phyloP scores from a whole-genome alignment of 2,888 invertebrate species.

The Dryadula phaetusa region DNA sequence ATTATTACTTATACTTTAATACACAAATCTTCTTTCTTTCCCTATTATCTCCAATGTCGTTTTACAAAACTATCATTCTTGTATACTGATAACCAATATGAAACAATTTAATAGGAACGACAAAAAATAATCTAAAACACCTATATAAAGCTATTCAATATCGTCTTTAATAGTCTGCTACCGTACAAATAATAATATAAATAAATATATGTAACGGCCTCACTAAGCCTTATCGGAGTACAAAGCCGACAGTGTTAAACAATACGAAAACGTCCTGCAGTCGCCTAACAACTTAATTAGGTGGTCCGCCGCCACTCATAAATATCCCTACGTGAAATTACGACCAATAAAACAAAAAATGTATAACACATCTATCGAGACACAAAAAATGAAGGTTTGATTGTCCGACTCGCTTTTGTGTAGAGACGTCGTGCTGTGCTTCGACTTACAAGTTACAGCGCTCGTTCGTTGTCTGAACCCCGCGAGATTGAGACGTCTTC shows the following conservation, averaged over 20 bases:
- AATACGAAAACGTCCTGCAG: constrained; percentile 70
- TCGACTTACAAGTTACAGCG: constrained; percentile 49
- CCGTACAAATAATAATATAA: constrained; percentile 63
- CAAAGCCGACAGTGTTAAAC: constrained; percentile 73
- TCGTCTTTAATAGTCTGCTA: constrained; percentile 58
- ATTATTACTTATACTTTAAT: constrained; percentile 14
- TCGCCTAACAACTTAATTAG: constrained; percentile 83
- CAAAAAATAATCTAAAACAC: constrained; percentile 18
- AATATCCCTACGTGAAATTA: constrained; percentile 83
- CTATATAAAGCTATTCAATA: constrained; percentile 32
- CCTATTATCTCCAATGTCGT: background rate
- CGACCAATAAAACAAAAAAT: constrained; percentile 83
- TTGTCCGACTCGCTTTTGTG: constrained; percentile 79
- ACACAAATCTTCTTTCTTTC: background rate
- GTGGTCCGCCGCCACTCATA: constrained; percentile 80
- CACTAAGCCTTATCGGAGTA: constrained; percentile 70
- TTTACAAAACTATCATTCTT: background rate
- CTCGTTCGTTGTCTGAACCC: constrained; percentile 50
- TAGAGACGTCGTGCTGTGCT: constrained; percentile 75
- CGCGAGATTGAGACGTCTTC: constrained; percentile 52
- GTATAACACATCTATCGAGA: constrained; percentile 83
- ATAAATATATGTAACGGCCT: constrained; percentile 63
- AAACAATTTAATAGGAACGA: background rate
- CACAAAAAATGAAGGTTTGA: constrained; percentile 79
- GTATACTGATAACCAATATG: background rate